Evolutionary conservation across 1,140 invertebrate species (phyloP).

Genomic region (Mizuhopecten yessoensis): DNA sequence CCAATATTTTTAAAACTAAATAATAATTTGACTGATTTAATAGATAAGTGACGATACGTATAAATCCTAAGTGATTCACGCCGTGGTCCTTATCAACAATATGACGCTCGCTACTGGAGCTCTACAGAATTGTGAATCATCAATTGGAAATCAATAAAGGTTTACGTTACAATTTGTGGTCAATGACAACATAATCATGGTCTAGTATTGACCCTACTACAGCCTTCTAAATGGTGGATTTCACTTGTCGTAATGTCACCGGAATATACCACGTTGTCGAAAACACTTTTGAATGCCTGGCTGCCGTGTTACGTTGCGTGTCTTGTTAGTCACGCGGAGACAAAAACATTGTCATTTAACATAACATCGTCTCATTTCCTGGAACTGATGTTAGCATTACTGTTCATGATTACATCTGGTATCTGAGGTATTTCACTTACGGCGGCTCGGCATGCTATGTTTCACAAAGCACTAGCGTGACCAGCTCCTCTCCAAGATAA

Average conservation of each 20-base stretch:
- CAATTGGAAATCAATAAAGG: neutral
- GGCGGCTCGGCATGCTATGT: neutral
- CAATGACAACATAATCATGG: neutral
- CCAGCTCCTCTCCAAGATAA: neutral
- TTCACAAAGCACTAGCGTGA: neutral
- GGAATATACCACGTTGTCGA: neutral
- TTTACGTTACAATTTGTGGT: neutral
- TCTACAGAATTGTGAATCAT: neutral
- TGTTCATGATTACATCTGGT: neutral
- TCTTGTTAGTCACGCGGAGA: neutral
- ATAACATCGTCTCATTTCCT: neutral
- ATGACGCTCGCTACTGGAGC: neutral
- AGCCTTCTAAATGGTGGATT: neutral
- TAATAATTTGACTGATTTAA: no score
- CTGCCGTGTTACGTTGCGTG: neutral
- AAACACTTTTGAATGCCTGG: neutral
- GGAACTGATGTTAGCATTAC: conserved; percentile 16
- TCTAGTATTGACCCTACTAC: neutral
- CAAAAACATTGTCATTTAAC: conserved; percentile 19
- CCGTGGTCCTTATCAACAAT: no score
- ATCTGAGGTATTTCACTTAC: neutral
- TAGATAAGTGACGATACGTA: no score
- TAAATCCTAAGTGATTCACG: no score
- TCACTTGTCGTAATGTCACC: neutral
- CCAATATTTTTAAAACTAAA: no score